Base-by-base conservation (phyloP, 1,140 invertebrate species). In the Drosophila paulistorum region DNA sequence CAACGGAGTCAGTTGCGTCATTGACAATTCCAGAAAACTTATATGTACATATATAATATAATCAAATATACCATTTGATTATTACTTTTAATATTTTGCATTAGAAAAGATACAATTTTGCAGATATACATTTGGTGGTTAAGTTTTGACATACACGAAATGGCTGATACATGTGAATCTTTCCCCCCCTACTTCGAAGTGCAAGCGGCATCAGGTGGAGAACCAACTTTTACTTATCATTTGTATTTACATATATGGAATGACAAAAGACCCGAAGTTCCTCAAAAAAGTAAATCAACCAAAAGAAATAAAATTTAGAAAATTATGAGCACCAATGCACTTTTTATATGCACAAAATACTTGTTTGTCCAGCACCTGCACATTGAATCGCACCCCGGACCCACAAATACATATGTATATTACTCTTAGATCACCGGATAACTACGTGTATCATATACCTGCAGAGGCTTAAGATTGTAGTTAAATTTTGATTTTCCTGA, bases 341-440 rank as follows among this genome's bases (percentile, higher is more conserved):
- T 33, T 39, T 37, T 59, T 59, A 35, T 59, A 59, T 63, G 61
- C 39, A 42, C 61, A 51, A 26, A 63, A 26, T 45, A 48, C 9
- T 63, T 63, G 9, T 63, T 45, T 54, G 65, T 54, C 71, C 33
- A 59, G 57, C 57, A 59, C 57, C 57, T 59, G 57, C 57, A 59
- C 57, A 20, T 59, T 37, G 11, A 59, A n/a, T 14, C 14, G n/a
- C 57, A 39, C 58, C 45, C 2, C 9, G 35, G 7, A 39, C 11
- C 37, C 37, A 39, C 37, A 39, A 39, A 39, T 5, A 39, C 37
- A 10, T 11, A 13, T 13, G 37, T 26, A 26, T 39, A 55, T 20
- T 55, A 26, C 17, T 55, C 11, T 39, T 13, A 23, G 20, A 23
- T 23, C 20, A 23, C 20, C 20, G 20, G 20, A 1, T 23, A 23